Base-by-base conservation (phyloP, 2,888 invertebrate species). In the Sarcophaga carnaria region DNA sequence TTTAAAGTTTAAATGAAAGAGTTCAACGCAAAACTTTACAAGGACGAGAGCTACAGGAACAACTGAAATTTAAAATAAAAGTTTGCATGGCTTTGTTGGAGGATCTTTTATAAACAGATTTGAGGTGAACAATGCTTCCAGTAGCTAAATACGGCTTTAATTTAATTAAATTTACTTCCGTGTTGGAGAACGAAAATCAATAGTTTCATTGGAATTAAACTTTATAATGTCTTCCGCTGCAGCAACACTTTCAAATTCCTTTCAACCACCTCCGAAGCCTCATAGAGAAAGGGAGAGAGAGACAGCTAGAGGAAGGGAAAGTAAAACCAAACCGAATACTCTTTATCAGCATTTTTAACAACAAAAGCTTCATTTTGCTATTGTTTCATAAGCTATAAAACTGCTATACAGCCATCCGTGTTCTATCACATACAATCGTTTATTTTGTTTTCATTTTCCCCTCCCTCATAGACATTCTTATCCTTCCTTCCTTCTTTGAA, bases 351-450 rank as follows among this genome's bases (percentile, higher is more conserved):
- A 54, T 54, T 54, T 62, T 17, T 22, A 10, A 67, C 11, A 72
- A 83, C 37, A 76, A 47, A 70, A 60, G 64, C 47, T 22, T 22
- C 37, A 25, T 10, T 5, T 4, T 70, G 22, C 76, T 22, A 76
- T 71, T 80, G 70, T 85, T 76, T 71, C 5, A 3, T 54, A 67
- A 67, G 66, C 60, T 60, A 72, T 67, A 80, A 66, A 14, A 85
- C 67, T 80, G 80, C 76, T 54, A 76, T 69, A 37, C 71, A 82
- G 76, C 37, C 37, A 84, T 82, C 37, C 87, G 87, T 84, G 87
- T 76, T 79, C 76, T 84, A 87, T 87, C 87, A 63, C 79, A 84
- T 84, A 79, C 63, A 37, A 87, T 87, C 84, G 78, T 49, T 84
- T 84, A 81, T 84, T 86, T 87, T 84, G 78, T 66, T 84, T 76